Percentiles rank a stretch among this genome's conserved stretches.
Evolutionary conservation across 2,113 vertebrate species (phyloP).

Genomic region (Chaetorhynchus papuensis): DNA sequence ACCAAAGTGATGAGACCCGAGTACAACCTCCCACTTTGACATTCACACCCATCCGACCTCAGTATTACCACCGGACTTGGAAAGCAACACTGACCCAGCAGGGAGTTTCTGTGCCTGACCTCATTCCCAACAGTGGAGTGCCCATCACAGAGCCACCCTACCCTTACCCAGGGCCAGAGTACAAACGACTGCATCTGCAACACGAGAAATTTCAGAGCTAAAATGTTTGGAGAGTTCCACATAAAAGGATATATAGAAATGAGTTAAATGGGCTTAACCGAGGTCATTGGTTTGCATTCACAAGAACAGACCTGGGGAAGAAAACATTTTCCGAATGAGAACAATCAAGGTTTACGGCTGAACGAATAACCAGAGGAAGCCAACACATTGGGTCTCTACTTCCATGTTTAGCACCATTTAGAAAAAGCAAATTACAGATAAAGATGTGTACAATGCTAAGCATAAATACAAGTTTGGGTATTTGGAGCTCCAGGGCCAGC

Average conservation of each 20-base stretch:
- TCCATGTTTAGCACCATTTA: neutral
- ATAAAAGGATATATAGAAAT: neutral
- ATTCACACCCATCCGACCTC: neutral
- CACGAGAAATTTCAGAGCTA: neutral
- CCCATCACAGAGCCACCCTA: neutral
- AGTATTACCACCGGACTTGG: neutral
- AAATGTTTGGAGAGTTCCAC: neutral
- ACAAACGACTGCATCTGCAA: neutral
- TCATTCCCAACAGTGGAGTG: neutral
- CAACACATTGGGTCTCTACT: neutral
- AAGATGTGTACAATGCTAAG: neutral
- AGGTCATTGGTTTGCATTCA: neutral
- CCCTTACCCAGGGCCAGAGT: neutral
- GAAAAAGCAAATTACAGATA: neutral
- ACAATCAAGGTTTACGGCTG: neutral
- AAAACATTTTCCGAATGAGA: neutral
- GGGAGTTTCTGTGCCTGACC: neutral
- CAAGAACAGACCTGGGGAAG: neutral
- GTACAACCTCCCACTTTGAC: neutral
- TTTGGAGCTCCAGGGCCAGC: neutral
- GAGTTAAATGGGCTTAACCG: neutral
- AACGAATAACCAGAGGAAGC: neutral
- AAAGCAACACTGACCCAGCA: neutral
- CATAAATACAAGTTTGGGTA: neutral
- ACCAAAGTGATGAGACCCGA: neutral